Percentiles rank a stretch among this genome's conserved stretches.
Evolutionary conservation across 1,140 invertebrate species (phyloP).

Genomic region (Nebria ingens): DNA sequence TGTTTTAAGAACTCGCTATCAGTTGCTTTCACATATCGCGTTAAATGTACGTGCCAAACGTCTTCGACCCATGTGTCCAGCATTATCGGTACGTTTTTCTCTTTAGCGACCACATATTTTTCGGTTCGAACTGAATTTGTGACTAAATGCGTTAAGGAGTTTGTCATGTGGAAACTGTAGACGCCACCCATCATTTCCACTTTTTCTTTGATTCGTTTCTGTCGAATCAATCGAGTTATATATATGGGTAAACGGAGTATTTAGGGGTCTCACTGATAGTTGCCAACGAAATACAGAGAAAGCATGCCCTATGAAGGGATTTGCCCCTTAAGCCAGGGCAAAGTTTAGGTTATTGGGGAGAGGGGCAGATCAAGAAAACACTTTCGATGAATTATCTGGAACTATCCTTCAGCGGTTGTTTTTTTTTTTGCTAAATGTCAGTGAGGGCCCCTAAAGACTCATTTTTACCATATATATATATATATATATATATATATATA

Average conservation of each 20-base stretch:
- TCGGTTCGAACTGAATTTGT: constrained; percentile 59
- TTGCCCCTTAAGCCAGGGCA: no score
- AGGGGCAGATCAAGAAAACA: no score
- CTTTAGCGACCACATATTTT: constrained; percentile 66
- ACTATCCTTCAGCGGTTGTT: no score
- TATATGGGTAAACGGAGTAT: neutral
- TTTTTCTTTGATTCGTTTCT: constrained; percentile 56
- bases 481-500: no score
- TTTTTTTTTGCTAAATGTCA: no score
- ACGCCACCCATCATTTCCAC: constrained; percentile 77
- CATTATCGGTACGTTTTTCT: constrained; percentile 63
- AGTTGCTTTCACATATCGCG: constrained; percentile 47
- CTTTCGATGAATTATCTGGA: no score
- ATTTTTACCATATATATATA: no score
- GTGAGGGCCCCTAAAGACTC: no score
- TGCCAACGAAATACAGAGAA: no score
- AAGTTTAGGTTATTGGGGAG: no score
- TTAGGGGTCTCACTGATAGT: no score
- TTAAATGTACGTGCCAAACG: constrained; percentile 62
- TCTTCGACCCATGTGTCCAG: constrained; percentile 65
- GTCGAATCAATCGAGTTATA: constrained; percentile 6
- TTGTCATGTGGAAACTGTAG: constrained; percentile 57
- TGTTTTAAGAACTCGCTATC: constrained; percentile 54
- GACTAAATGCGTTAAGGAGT: constrained; percentile 71
- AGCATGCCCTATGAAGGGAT: no score